A percentile compares a stretch with the other conserved stretches of the same genome.
phyloP scores from a whole-genome alignment of 2,888 invertebrate species.

The Athalia cordata region DNA sequence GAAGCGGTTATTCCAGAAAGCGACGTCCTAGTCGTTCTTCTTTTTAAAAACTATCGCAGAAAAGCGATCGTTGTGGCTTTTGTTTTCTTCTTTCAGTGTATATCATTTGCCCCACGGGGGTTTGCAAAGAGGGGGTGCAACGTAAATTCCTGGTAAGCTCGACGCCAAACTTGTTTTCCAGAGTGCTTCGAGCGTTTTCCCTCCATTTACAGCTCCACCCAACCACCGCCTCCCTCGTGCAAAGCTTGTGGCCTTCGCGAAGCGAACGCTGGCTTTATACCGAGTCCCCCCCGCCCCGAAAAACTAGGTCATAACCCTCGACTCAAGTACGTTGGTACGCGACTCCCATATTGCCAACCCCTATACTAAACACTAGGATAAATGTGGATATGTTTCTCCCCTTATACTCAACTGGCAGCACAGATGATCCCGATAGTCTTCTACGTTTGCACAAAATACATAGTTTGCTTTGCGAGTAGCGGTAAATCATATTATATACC shows the following conservation, averaged over 20 bases:
- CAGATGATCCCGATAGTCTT: too few species aligned
- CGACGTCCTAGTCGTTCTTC: background rate
- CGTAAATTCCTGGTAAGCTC: conserved; percentile 41
- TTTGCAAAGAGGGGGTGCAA: conserved; percentile 4
- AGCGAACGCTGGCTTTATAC: background rate
- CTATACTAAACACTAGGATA: background rate
- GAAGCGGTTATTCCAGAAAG: background rate
- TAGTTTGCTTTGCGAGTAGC: too few species aligned
- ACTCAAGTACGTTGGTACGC: background rate
- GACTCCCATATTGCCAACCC: conserved; percentile 35
- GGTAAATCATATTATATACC: too few species aligned
- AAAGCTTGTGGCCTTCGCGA: conserved; percentile 33
- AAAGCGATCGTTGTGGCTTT: conserved; percentile 33
- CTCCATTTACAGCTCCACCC: conserved; percentile 23
- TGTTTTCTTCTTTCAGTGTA: background rate
- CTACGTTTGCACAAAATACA: too few species aligned
- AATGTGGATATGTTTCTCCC: too few species aligned
- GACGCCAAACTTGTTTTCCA: conserved; percentile 40
- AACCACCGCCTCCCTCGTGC: background rate
- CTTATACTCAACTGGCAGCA: too few species aligned
- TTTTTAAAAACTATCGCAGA: background rate
- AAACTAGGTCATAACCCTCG: conserved; percentile 42
- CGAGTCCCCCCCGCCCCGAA: background rate
- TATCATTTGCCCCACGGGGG: background rate
- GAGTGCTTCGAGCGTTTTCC: conserved; percentile 40